Conservation (phyloP, 1,140 invertebrate genomes). For the Microplitis demolitor region DNA sequence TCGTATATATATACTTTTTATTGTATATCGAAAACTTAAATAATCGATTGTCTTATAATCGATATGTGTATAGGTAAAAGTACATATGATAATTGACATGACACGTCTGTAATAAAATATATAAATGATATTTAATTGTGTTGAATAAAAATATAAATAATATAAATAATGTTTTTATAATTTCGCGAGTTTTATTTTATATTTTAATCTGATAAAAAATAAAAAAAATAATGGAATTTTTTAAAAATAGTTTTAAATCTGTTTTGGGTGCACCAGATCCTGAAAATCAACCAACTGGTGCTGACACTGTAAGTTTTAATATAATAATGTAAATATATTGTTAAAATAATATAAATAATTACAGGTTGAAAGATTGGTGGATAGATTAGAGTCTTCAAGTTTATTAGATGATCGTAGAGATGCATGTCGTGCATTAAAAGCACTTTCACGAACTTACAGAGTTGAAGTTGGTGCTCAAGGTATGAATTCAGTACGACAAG, state of each 20-base stretch:
- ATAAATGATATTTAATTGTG: too few relatives aligned
- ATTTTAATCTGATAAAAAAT: too few relatives aligned
- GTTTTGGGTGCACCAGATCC: slow-evolving; percentile 81
- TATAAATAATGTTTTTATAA: too few relatives aligned
- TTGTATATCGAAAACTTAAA: too few relatives aligned
- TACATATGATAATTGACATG: too few relatives aligned
- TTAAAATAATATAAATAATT: slow-evolving; percentile 37
- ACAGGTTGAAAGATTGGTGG: slow-evolving; percentile 90
- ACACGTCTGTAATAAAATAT: too few relatives aligned
- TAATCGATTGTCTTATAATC: too few relatives aligned
- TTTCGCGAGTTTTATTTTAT: too few relatives aligned
- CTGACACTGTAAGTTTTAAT: slow-evolving; percentile 77
- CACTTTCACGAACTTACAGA: slow-evolving; percentile 90
- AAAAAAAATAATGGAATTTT: slow-evolving; percentile 82
- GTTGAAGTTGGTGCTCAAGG: slow-evolving; percentile 95
- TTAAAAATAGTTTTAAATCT: slow-evolving; percentile 86
- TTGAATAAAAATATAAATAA: too few relatives aligned
- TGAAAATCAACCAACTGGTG: slow-evolving; percentile 74
- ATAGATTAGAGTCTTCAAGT: slow-evolving; percentile 89
- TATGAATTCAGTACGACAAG: slow-evolving; percentile 84
- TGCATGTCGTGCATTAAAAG: slow-evolving; percentile 93
- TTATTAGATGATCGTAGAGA: slow-evolving; percentile 93
- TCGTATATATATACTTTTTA: too few relatives aligned
- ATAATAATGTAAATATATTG: background rate
- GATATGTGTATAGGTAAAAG: too few relatives aligned